phyloP scores from a whole-genome alignment of 2,888 invertebrate species.

The Myathropa florea region DNA sequence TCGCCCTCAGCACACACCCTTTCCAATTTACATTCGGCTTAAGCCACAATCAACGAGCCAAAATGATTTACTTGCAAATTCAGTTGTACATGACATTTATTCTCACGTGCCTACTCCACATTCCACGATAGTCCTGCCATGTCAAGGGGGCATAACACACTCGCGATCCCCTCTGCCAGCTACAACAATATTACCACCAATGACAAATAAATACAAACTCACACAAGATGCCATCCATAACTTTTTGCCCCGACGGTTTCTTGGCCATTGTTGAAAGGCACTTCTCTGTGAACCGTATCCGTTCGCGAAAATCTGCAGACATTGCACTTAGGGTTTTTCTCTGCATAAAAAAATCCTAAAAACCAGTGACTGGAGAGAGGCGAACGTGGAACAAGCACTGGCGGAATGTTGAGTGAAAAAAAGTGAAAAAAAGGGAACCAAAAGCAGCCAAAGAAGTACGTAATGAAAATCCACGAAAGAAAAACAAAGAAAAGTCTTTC shows the following conservation, averaged over 20 bases:
- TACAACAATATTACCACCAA: not conserved
- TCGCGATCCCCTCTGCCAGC: not conserved
- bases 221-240: not conserved
- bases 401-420: no score
- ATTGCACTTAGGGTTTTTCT: constrained; percentile 21
- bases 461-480: constrained; percentile 48
- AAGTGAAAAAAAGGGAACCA: not conserved
- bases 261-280: not conserved
- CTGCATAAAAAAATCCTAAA: not conserved
- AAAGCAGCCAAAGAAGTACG: constrained; percentile 26
- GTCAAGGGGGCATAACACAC: constrained; percentile 19
- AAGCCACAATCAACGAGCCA: constrained; percentile 21
- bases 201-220: not conserved
- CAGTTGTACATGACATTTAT: constrained; percentile 48
- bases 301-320: constrained; percentile 47
- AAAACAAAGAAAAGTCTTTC: constrained; percentile 25
- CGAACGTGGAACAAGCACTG: not conserved
- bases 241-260: not conserved
- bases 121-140: not conserved
- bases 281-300: not conserved
- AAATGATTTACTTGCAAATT: constrained; percentile 51
- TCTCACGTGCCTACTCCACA: constrained; percentile 43
- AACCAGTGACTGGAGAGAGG: not conserved
- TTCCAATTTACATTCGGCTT: not conserved
- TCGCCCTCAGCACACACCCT: not conserved